These are phyloP conservation scores for Drosophila kohkoa DNA, from an alignment of 1,140 invertebrate genomes.

Conservation along the genomic window DNA sequence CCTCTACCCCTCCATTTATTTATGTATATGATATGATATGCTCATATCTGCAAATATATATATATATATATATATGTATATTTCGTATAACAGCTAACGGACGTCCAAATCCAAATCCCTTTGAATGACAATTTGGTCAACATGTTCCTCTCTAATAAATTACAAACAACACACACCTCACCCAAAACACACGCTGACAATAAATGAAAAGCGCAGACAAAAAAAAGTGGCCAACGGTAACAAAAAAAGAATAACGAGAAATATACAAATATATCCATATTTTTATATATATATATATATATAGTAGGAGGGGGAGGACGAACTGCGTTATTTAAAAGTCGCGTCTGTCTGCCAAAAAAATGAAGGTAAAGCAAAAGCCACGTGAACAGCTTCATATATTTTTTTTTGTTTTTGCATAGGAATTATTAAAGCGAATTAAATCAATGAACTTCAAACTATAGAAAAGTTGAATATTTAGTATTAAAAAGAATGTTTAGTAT, in stretches of 20 bases:
- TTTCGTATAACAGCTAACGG: conserved; percentile 29
- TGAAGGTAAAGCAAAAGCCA: conserved; percentile 2
- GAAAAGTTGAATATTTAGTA: no score
- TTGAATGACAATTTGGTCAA: conserved; percentile 83
- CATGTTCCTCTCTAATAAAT: conserved; percentile 81
- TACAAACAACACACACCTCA: conserved; percentile 64
- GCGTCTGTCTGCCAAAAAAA: conserved; percentile 38
- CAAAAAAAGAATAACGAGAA: conserved; percentile 28
- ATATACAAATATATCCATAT: conserved; percentile 40
- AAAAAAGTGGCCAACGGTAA: conserved; percentile 59
- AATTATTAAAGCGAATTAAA: neutral
- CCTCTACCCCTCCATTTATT: conserved; percentile 22
- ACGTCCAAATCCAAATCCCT: conserved; percentile 62
- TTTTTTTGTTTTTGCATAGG: no score
- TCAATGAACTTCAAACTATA: neutral
- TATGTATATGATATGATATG: conserved; percentile 23
- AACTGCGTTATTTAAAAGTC: conserved; percentile 49
- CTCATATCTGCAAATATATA: conserved; percentile 65
- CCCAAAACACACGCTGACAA: conserved; percentile 26
- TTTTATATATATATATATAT: conserved; percentile 28
- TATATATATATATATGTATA: conserved; percentile 33
- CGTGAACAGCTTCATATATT: neutral
- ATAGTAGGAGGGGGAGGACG: neutral
- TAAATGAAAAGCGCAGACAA: conserved; percentile 73
- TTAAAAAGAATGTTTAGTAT: no score